phyloP scores from a whole-genome alignment of 2,888 invertebrate genomes.

The Lutraria lutraria region DNA sequence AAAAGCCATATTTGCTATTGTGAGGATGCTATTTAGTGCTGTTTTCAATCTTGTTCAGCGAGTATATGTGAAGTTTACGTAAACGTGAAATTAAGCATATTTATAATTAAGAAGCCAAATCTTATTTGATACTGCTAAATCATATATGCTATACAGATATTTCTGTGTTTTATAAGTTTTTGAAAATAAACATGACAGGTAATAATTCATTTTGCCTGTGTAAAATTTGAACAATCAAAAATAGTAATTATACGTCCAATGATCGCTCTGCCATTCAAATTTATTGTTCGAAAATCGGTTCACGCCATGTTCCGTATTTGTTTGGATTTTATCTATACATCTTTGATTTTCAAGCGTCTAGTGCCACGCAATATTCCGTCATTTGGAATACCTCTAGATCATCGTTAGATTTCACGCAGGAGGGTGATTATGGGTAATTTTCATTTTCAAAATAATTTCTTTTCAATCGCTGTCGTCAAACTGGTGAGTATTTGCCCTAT shows the following conservation, averaged over 20 bases:
- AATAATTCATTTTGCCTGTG: constrained; percentile 40
- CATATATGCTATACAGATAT: neutral
- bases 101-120: neutral
- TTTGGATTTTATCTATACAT: constrained; percentile 58
- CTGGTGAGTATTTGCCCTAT: constrained; percentile 64
- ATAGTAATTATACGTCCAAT: constrained; percentile 43
- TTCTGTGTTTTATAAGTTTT: constrained; percentile 4
- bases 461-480: constrained; percentile 65
- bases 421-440: constrained; percentile 69
- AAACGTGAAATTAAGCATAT: neutral
- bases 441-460: constrained; percentile 71
- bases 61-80: too few species aligned
- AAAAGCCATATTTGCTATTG: too few species aligned
- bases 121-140: neutral
- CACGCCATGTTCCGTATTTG: constrained; percentile 24
- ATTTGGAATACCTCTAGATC: constrained; percentile 45
- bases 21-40: too few species aligned
- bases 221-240: constrained; percentile 42
- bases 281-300: constrained; percentile 36
- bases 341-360: constrained; percentile 45
- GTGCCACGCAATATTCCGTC: constrained; percentile 49
- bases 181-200: constrained; percentile 33
- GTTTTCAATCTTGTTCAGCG: neutral
- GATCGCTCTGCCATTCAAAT: constrained; percentile 39
- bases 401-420: constrained; percentile 52